phyloP scores from a whole-genome alignment of 2,888 invertebrate species.

The Unio pictorum region DNA sequence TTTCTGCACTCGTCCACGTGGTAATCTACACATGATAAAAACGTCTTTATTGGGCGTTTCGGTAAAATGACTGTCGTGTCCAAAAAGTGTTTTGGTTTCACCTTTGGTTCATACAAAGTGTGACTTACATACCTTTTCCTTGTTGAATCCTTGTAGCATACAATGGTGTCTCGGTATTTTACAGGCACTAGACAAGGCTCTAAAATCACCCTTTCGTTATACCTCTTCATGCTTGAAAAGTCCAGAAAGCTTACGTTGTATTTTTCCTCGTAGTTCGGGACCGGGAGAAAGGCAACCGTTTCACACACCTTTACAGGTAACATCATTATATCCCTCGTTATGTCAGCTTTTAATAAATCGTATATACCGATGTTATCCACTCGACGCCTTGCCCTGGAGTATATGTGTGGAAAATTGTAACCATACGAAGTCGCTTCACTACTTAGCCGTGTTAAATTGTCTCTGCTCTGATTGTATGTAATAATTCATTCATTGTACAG shows the following conservation, averaged over 20 bases:
- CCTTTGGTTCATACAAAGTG: constrained; percentile 55
- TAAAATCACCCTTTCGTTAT: constrained; percentile 51
- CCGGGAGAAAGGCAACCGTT: constrained; percentile 46
- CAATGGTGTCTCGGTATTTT: constrained; percentile 45
- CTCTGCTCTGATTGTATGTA: too few species aligned
- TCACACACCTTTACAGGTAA: constrained; percentile 48
- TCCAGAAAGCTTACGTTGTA: constrained; percentile 46
- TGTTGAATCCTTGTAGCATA: constrained; percentile 52
- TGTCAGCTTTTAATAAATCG: too few species aligned
- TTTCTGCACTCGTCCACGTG: constrained; percentile 59
- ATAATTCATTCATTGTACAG: too few species aligned
- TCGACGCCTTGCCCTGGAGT: too few species aligned
- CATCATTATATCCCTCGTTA: too few species aligned
- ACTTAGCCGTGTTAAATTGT: too few species aligned
- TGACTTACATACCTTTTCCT: constrained; percentile 53
- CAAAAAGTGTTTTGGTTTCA: constrained; percentile 52
- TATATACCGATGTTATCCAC: too few species aligned
- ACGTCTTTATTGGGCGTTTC: constrained; percentile 46
- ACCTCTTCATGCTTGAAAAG: constrained; percentile 49
- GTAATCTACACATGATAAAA: constrained; percentile 53
- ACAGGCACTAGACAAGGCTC: constrained; percentile 53
- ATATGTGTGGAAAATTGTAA: too few species aligned
- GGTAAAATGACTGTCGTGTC: constrained; percentile 57
- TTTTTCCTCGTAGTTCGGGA: constrained; percentile 51
- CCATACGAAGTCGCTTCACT: too few species aligned